A percentile compares a stretch with the other conserved stretches of the same genome.
phyloP scores from a whole-genome alignment of 1,140 invertebrate genomes.

The Chironomus tepperi region DNA sequence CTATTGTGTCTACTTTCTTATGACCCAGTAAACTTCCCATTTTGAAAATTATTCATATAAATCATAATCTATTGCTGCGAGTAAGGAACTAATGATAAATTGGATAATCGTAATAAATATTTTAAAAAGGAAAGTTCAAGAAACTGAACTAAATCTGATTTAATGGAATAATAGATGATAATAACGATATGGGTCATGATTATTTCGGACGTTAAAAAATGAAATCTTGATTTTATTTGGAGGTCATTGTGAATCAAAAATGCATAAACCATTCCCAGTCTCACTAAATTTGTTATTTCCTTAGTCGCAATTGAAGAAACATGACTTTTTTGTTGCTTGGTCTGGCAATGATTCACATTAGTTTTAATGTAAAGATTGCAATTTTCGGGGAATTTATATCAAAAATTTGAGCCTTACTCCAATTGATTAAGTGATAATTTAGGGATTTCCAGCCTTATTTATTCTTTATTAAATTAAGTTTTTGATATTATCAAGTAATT shows the following conservation, averaged over 20 bases:
- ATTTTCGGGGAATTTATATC: too few species aligned
- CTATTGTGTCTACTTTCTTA: not conserved
- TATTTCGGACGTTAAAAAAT: not conserved
- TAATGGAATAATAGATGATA: constrained; percentile 8
- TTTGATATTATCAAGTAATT: too few species aligned
- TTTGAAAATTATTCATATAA: not conserved
- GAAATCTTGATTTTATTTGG: too few species aligned
- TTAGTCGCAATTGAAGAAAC: not conserved
- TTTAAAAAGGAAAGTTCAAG: not conserved
- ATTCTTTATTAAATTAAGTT: too few species aligned
- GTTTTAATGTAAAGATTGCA: too few species aligned
- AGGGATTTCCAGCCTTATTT: too few species aligned
- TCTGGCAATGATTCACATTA: too few species aligned
- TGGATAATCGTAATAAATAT: constrained; percentile 1
- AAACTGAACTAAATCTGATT: not conserved
- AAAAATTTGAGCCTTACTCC: too few species aligned
- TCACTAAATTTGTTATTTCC: not conserved
- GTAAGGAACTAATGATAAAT: not conserved
- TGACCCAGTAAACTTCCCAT: not conserved
- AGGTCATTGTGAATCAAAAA: not conserved
- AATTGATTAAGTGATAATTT: too few species aligned
- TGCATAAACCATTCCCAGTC: not conserved
- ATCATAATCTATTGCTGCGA: not conserved
- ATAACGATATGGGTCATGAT: not conserved
- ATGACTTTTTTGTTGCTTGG: not conserved